Evolutionary conservation across 2,113 vertebrate genomes (phyloP), one percentile per base, ranked within the genome.

Genomic region (Cromileptes altivelis): DNA sequence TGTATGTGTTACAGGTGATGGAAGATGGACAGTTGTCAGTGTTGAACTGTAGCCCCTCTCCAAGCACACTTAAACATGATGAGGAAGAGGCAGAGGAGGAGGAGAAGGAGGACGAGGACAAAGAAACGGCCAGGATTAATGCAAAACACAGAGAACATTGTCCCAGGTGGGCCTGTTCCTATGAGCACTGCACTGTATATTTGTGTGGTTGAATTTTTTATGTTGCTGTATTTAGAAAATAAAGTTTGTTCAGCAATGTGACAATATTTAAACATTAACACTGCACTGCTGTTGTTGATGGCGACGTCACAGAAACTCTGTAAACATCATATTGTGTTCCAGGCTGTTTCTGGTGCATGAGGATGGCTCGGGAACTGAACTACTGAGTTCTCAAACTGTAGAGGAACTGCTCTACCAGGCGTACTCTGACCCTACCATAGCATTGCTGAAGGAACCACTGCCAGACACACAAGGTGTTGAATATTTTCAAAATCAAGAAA

Each of bases 321-420:
- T 42, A 40, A 73, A 70, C 0, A 19, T 57, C 49, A 47, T 78
- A 50, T 67, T 76, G 61, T 88, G 13, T 81, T 85, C 2, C 81
- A 99, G 98, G 89, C 96, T 99, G 87, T 99, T 99, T 91, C 17
- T 97, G 23, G 63, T 97, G 80, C 92, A 95, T 3, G 84, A 84
- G 0, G 96, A 98, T 12, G 97, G 97, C 15, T 98, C 98, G 8
- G 97, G 97, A n/a, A 91, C 91, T 0, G 98, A 99, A 88, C 92
- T 99, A n/a, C 96, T 99, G 64, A 91, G 92, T 56, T 91, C 91
- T 65, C 91, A 90, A 37, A 93, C 95, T 8, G 94, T 96, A 6
- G 94, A 96, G 18, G 73, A 96, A 52, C 92, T 95, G 33, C 84
- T 99, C 15, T 70, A 87, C 5, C 71, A 95, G 74, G 96, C 89